Percentiles rank a stretch among this genome's conserved stretches.
Evolutionary conservation across 2,888 invertebrate species (phyloP).

Genomic region (Scaptomyza parva): DNA sequence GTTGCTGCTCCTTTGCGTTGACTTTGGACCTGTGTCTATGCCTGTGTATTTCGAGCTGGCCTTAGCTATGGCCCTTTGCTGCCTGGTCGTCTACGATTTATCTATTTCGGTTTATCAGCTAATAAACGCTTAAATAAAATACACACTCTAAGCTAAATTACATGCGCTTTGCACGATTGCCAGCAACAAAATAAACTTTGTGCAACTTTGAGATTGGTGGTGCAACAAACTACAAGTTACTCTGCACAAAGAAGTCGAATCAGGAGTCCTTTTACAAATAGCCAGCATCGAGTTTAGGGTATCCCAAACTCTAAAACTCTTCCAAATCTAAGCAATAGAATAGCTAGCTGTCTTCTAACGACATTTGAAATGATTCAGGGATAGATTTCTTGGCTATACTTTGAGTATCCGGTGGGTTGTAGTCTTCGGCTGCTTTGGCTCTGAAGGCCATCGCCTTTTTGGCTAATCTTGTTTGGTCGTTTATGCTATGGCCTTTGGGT

Average conservation of each 20-base stretch:
- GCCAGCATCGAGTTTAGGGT: constrained; percentile 12
- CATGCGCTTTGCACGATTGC: constrained; percentile 63
- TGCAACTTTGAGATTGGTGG: background rate
- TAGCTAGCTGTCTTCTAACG: constrained; percentile 60
- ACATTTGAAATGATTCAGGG: constrained; percentile 60
- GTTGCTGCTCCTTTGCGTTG: constrained; percentile 12
- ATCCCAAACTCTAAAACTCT: background rate
- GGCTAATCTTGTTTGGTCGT: constrained; percentile 68
- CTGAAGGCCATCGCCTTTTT: constrained; percentile 63
- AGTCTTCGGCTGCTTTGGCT: constrained; percentile 11
- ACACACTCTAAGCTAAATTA: constrained; percentile 79
- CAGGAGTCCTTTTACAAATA: no score
- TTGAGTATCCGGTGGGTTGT: constrained; percentile 5
- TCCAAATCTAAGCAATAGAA: constrained; percentile 16
- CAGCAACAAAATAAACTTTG: constrained; percentile 31
- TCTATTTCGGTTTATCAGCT: constrained; percentile 78
- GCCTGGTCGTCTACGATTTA: constrained; percentile 56
- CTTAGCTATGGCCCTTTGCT: constrained; percentile 9
- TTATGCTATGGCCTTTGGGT: constrained; percentile 55
- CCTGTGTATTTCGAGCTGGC: constrained; percentile 4
- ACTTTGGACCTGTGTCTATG: constrained; percentile 20
- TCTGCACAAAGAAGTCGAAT: background rate
- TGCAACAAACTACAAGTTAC: constrained; percentile 13
- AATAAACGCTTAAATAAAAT: constrained; percentile 80
- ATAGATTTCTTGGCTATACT: constrained; percentile 3